Evolutionary conservation across 2,797 vertebrate species (phyloP), one percentile per base, ranked within the genome.

Genomic region (Alosa sapidissima): DNA sequence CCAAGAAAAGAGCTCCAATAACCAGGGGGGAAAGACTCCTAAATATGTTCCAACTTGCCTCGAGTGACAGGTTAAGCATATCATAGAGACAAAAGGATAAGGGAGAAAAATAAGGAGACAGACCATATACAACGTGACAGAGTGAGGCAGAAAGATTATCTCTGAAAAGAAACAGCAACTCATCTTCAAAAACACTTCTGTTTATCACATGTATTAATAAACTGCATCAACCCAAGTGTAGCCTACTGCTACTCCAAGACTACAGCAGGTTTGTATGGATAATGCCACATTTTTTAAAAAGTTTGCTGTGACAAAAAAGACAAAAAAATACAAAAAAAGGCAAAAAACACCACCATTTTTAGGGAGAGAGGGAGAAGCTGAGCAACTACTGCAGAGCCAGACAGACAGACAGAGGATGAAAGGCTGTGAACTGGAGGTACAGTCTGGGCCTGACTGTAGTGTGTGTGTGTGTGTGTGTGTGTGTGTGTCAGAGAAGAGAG

Each of bases 1-100:
- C 62, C 82, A 49, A 82, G 65, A 88, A 86, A 89, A 86, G 85
- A 84, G 85, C 83, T 88, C 82, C 24, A 19, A 84, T 82, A 41
- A 85, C 84, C 82, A 84, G 82, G 48, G 86, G 75, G 58, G 83
- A 28, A 88, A 86, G 16, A 82, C 60, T 87, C 81, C 52, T 28
- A 72, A 41, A 86, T 81, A 84, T 49, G 33, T 84, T 68, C 60
- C 72, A 75, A 82, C 45, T 41, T 14, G 72, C 41, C 36, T 78
- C 0, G 41, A 47, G 72, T 21, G 72, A 9, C 19, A 45, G 41
- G 16, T 78, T 45, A 9, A 2, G 72, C 19, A 47, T 47, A 78
- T 75, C 36, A 45, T 2, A 45, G 41, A 41, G 11, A 11, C 2
- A 10, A 75, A 41, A 41, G 19, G 19, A 55, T 55, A 19, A 45